A percentile compares a stretch with the other conserved stretches of the same genome.
These are phyloP conservation scores for Sympetrum striolatum DNA, from an alignment of 2,888 invertebrate genomes.

Conservation along the genomic window DNA sequence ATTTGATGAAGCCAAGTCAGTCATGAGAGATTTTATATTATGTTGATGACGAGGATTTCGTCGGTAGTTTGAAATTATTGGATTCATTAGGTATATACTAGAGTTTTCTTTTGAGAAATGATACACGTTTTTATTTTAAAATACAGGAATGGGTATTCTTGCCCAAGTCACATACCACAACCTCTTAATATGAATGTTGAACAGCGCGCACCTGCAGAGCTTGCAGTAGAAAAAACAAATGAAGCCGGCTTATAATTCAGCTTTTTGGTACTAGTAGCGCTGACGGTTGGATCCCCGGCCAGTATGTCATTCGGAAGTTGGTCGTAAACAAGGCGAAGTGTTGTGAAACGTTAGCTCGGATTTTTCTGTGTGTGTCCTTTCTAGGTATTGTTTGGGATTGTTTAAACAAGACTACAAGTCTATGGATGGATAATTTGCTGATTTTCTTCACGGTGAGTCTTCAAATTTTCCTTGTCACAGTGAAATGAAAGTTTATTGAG, in stretches of 20 bases:
- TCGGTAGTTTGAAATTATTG: too few relatives aligned
- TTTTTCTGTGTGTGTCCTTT: neutral
- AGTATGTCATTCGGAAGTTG: neutral
- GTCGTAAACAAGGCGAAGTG: neutral
- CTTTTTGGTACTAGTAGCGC: neutral
- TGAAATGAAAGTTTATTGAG: neutral
- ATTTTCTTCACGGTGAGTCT: neutral
- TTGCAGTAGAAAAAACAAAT: neutral
- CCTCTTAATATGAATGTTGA: too few relatives aligned
- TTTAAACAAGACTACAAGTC: neutral
- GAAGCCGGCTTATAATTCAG: neutral
- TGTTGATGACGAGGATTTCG: too few relatives aligned
- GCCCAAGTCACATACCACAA: too few relatives aligned
- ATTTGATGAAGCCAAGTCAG: too few relatives aligned
- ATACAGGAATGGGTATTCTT: too few relatives aligned
- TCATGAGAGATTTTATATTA: too few relatives aligned
- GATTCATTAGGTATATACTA: too few relatives aligned
- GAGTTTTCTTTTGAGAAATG: too few relatives aligned
- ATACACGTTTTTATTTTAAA: too few relatives aligned
- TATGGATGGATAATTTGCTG: neutral
- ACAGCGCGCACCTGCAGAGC: too few relatives aligned
- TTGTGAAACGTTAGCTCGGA: neutral
- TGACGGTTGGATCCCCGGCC: neutral
- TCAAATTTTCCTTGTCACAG: neutral
- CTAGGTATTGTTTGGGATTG: neutral